Conservation (phyloP, 2,888 invertebrate species). For the Apamea epomidion region DNA sequence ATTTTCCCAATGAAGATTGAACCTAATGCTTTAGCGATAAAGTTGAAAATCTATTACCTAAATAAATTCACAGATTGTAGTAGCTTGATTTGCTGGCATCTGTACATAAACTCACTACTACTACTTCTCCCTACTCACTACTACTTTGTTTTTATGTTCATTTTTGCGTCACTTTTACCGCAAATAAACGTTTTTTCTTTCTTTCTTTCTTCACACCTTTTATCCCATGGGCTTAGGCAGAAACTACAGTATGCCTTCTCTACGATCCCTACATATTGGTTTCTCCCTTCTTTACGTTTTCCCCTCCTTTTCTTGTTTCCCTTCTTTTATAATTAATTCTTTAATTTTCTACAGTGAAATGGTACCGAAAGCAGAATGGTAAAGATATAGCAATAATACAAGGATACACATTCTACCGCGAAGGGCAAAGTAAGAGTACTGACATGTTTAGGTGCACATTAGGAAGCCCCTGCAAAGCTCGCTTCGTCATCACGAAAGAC, state of each 20-base stretch:
- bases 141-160: no score
- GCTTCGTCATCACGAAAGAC: slow-evolving; percentile 26
- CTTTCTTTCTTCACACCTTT: no score
- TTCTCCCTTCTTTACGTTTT: background rate
- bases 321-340: background rate
- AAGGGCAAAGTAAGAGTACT: slow-evolving; percentile 3
- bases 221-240: background rate
- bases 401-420: no score
- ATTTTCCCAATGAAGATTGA: no score
- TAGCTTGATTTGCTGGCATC: no score
- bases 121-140: no score
- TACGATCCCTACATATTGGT: background rate
- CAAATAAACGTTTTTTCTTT: no score
- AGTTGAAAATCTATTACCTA: no score
- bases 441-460: slow-evolving; percentile 22
- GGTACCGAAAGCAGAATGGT: slow-evolving; percentile 61
- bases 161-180: no score
- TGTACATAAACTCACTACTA: no score
- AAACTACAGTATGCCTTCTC: background rate
- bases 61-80: no score
- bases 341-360: slow-evolving; percentile 33
- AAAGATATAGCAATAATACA: slow-evolving; percentile 58
- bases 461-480: slow-evolving; percentile 27
- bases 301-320: background rate
- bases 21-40: no score